phyloP scores from a whole-genome alignment of 1,140 invertebrate species.

The Pogonus chalceus region DNA sequence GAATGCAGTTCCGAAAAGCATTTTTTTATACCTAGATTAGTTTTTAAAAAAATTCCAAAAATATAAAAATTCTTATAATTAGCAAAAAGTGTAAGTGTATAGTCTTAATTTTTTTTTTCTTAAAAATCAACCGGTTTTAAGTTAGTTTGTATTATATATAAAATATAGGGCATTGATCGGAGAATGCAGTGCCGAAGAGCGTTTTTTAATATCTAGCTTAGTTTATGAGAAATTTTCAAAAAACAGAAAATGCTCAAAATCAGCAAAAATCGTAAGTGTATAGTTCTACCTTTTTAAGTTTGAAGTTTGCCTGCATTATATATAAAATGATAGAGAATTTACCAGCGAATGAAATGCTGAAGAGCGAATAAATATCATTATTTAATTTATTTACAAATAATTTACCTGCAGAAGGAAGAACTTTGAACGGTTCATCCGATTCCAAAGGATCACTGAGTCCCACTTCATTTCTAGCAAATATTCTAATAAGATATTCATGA shows the following conservation, averaged over 20 bases:
- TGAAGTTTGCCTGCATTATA: neutral
- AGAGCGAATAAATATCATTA: too few relatives aligned
- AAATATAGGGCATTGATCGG: too few relatives aligned
- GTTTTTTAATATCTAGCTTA: constrained; percentile 59
- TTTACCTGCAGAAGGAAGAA: constrained; percentile 69
- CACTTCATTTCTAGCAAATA: constrained; percentile 90
- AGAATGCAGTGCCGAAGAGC: too few relatives aligned
- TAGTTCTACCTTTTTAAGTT: neutral
- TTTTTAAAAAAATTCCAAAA: too few relatives aligned
- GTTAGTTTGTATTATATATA: too few relatives aligned
- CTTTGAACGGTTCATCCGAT: constrained; percentile 84
- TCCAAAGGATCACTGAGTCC: constrained; percentile 89
- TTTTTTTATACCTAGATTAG: too few relatives aligned
- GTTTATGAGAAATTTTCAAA: neutral
- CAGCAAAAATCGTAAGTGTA: neutral
- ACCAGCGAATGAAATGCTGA: neutral
- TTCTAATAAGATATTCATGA: constrained; percentile 80
- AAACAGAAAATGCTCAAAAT: neutral
- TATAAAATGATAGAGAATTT: neutral
- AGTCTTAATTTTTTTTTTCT: too few relatives aligned
- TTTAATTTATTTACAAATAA: constrained; percentile 4
- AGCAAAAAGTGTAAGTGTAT: too few relatives aligned
- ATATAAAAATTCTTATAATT: too few relatives aligned
- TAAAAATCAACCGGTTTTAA: too few relatives aligned
- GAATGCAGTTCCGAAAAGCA: too few relatives aligned